Percentiles rank a stretch among this genome's conserved stretches.
phyloP scores from a whole-genome alignment of 2,888 invertebrate genomes.

The Phengaris arion region DNA sequence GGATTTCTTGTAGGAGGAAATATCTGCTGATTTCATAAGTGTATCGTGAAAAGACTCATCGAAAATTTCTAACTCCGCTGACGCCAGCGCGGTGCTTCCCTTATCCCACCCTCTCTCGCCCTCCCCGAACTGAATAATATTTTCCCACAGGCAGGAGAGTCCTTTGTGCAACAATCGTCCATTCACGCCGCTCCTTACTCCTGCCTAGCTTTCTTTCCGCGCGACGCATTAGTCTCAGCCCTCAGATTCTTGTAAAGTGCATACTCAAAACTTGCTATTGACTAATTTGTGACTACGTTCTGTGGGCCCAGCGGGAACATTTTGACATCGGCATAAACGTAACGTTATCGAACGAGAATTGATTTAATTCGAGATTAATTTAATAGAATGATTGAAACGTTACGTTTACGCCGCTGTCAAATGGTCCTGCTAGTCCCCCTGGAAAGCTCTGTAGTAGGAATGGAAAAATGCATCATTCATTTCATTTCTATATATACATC shows the following conservation, averaged over 20 bases:
- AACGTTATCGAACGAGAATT: no score
- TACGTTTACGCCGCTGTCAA: no score
- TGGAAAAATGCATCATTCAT: no score
- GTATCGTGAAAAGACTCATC: conserved; percentile 10
- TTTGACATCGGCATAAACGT: no score
- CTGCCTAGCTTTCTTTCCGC: conserved; percentile 29
- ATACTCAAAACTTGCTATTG: conserved; percentile 6
- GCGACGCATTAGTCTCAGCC: conserved; percentile 24
- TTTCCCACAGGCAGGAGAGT: conserved; percentile 33
- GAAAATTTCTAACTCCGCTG: neutral
- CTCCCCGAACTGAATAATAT: conserved; percentile 36
- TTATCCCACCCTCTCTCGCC: conserved; percentile 24
- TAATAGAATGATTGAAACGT: no score
- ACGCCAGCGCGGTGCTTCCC: neutral
- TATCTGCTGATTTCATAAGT: neutral
- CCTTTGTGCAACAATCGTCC: conserved; percentile 37
- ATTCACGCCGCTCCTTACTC: conserved; percentile 37
- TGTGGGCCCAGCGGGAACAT: no score
- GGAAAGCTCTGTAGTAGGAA: no score
- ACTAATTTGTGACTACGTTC: conserved; percentile 1
- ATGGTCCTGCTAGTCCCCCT: no score
- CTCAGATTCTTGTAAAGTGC: conserved; percentile 2
- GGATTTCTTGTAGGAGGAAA: neutral
- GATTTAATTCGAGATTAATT: no score
- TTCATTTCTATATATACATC: no score